Percentiles rank a stretch among this genome's conserved stretches.
These are phyloP conservation scores for Stictocephala bisonia DNA, from an alignment of 2,888 invertebrate genomes.

Conservation along the genomic window DNA sequence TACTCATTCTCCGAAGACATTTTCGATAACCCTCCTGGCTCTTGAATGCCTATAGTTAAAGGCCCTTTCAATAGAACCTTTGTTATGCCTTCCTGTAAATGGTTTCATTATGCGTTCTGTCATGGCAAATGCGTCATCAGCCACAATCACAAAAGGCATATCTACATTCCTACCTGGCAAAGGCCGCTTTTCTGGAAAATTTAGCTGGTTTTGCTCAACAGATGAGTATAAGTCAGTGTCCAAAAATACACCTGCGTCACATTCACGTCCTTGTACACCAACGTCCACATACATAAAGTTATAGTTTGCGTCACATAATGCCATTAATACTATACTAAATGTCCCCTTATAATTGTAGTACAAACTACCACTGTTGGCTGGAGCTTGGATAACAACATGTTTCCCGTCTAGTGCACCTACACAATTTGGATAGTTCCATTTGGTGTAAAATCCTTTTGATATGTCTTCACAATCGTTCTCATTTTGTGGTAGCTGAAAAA, in stretches of 20 bases:
- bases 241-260: slow-evolving; percentile 36
- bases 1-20: slow-evolving; percentile 32
- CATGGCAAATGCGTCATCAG: slow-evolving; percentile 38
- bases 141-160: slow-evolving; percentile 20
- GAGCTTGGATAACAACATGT: too few species aligned
- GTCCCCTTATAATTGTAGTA: slow-evolving; percentile 33
- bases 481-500: slow-evolving; percentile 1
- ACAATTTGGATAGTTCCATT: slow-evolving; percentile 56
- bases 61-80: not conserved
- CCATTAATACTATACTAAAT: slow-evolving; percentile 32
- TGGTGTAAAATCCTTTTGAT: slow-evolving; percentile 49
- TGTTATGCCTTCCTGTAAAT: not conserved
- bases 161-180: slow-evolving; percentile 3
- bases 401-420: slow-evolving; percentile 55
- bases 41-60: slow-evolving; percentile 43
- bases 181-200: not conserved
- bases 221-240: not conserved
- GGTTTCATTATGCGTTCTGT: slow-evolving; percentile 20
- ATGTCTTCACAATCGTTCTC: slow-evolving; percentile 53
- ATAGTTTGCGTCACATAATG: slow-evolving; percentile 31
- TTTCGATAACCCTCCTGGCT: slow-evolving; percentile 35
- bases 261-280: slow-evolving; percentile 27
- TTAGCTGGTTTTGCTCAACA: not conserved
- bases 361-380: slow-evolving; percentile 12
- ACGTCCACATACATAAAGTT: slow-evolving; percentile 11